Conservation (phyloP, 1,140 invertebrate species). For the Gonatopus flavifemur region DNA sequence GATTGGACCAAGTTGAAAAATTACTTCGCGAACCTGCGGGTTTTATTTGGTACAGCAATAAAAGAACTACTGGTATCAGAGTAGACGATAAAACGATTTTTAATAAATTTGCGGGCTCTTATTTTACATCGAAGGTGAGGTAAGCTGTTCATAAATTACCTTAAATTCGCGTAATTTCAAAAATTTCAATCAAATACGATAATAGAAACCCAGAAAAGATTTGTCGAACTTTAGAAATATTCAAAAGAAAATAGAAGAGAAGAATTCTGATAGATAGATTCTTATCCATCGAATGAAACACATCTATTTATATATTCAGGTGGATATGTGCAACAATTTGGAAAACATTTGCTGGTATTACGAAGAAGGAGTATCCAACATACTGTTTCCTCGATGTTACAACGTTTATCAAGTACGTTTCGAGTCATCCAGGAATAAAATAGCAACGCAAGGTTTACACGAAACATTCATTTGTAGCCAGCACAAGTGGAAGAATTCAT, state of each 20-base stretch:
- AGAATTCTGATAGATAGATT: no score
- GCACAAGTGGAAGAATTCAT: conserved; percentile 72
- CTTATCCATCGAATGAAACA: no score
- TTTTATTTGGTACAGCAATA: conserved; percentile 24
- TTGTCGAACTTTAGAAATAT: no score
- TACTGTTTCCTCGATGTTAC: conserved; percentile 69
- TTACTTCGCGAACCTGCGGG: conserved; percentile 16
- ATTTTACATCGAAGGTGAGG: conserved; percentile 84
- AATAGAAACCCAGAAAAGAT: no score
- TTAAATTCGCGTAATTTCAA: no score
- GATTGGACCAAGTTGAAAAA: conserved; percentile 16
- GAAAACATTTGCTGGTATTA: conserved; percentile 64
- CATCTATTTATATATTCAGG: conserved; percentile 61
- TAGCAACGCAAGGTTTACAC: background rate
- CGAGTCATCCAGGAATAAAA: conserved; percentile 18
- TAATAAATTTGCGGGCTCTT: conserved; percentile 74
- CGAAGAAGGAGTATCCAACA: conserved; percentile 61
- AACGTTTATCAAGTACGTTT: conserved; percentile 65
- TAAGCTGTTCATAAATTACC: no score
- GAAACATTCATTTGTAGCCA: conserved; percentile 7
- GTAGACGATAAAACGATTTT: conserved; percentile 61
- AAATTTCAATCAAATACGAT: no score
- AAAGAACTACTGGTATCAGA: conserved; percentile 1
- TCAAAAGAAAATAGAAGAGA: no score
- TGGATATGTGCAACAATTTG: conserved; percentile 62